Conservation (phyloP, 2,888 invertebrate species). For the Aspidiotus destructor region DNA sequence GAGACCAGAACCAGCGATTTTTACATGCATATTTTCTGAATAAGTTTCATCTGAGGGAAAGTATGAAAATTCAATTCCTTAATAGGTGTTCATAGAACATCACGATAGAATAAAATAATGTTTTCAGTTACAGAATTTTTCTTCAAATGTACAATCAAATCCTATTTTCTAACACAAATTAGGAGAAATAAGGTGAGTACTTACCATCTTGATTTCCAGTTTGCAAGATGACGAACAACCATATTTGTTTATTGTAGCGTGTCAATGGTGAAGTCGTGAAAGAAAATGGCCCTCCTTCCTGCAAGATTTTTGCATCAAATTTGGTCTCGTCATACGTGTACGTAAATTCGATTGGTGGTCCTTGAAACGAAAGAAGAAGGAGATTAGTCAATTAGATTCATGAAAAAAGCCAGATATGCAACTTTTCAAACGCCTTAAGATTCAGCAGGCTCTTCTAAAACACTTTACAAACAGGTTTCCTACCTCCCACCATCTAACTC, state of each 20-base stretch:
- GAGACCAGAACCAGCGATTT: too few relatives aligned
- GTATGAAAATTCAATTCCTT: not conserved
- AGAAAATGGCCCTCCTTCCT: constrained; percentile 71
- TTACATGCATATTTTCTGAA: constrained; percentile 65
- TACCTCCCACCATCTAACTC: too few relatives aligned
- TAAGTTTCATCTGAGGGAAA: constrained; percentile 70
- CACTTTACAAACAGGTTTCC: too few relatives aligned
- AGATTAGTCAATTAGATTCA: constrained; percentile 6
- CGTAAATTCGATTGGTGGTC: constrained; percentile 66
- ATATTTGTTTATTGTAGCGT: constrained; percentile 83
- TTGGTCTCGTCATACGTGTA: constrained; percentile 41
- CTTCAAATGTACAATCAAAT: too few relatives aligned
- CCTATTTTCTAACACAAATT: too few relatives aligned
- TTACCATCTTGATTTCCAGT: constrained; percentile 77
- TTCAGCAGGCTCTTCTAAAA: too few relatives aligned
- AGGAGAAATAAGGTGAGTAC: constrained; percentile 25
- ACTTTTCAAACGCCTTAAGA: too few relatives aligned
- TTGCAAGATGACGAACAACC: constrained; percentile 77
- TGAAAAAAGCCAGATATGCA: not conserved
- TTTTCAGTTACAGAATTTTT: too few relatives aligned
- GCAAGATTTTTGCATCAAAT: constrained; percentile 37
- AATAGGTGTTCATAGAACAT: too few relatives aligned
- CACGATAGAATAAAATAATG: too few relatives aligned
- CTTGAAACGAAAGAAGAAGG: constrained; percentile 42
- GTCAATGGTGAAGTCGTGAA: constrained; percentile 77